phyloP scores from a whole-genome alignment of 2,888 invertebrate species.

The Ornithoptera alexandrae region DNA sequence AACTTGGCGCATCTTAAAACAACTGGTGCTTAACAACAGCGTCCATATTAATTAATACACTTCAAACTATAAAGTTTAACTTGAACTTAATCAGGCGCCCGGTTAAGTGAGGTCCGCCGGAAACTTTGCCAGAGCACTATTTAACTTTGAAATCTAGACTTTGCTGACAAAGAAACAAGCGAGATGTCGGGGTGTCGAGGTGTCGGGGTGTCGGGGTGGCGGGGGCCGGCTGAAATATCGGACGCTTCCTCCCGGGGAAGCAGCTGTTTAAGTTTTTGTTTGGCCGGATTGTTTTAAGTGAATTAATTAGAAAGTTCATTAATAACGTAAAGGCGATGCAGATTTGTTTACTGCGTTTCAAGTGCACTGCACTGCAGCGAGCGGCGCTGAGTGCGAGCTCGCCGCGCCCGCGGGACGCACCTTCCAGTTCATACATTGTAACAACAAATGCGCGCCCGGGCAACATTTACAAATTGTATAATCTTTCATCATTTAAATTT shows the following conservation, averaged over 20 bases:
- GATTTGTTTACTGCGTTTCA: no score
- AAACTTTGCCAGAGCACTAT: constrained; percentile 33
- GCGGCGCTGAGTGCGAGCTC: no score
- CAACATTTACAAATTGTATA: no score
- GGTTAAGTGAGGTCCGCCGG: constrained; percentile 31
- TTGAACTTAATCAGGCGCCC: constrained; percentile 34
- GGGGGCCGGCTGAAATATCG: constrained; percentile 17
- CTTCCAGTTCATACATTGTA: no score
- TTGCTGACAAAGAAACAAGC: constrained; percentile 30
- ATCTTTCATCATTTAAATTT: no score
- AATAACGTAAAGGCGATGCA: no score
- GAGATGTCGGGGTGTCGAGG: constrained; percentile 8
- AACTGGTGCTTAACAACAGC: constrained; percentile 33
- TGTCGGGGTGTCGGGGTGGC: constrained; percentile 11
- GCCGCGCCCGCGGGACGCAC: no score
- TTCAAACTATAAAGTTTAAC: constrained; percentile 36
- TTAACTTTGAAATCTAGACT: constrained; percentile 34
- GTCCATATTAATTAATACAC: constrained; percentile 40
- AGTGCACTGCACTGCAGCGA: no score
- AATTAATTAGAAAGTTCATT: no score
- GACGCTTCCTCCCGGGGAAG: not conserved
- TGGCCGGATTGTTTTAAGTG: no score
- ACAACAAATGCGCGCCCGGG: no score
- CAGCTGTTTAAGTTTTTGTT: not conserved
- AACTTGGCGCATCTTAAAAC: constrained; percentile 21